phyloP scores from a whole-genome alignment of 2,797 vertebrate species.

The Malurus leucopterus region DNA sequence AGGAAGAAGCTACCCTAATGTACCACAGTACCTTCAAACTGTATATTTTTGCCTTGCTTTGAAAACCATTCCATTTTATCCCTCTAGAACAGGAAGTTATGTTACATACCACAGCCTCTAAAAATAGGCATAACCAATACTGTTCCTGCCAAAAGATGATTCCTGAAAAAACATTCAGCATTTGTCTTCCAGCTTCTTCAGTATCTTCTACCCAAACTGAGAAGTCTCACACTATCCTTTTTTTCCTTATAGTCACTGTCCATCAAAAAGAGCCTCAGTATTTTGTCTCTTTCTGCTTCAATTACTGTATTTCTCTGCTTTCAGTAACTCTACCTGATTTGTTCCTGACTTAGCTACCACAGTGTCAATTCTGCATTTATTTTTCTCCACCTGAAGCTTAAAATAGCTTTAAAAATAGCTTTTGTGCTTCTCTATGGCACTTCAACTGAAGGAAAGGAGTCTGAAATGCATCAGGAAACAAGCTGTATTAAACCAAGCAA shows the following conservation, averaged over 20 bases:
- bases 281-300: neutral
- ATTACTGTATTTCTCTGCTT: neutral
- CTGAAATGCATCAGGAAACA: neutral
- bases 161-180: neutral
- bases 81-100: neutral
- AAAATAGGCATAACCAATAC: neutral
- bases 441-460: neutral
- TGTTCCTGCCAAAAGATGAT: neutral
- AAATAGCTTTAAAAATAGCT: neutral
- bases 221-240: neutral
- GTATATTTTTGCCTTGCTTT: neutral
- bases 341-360: neutral
- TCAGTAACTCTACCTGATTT: neutral
- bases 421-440: neutral
- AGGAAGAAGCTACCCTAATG: neutral
- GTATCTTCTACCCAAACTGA: neutral
- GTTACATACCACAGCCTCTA: neutral
- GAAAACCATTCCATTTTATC: neutral
- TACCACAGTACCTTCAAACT: neutral
- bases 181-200: neutral
- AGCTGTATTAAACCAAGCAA: neutral
- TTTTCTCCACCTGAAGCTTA: neutral
- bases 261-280: neutral
- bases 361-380: neutral
- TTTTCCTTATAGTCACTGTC: neutral